Percentiles rank a stretch among this genome's conserved stretches.
phyloP scores from a whole-genome alignment of 2,888 invertebrate genomes.

The Ommatoiulus sabulosus region DNA sequence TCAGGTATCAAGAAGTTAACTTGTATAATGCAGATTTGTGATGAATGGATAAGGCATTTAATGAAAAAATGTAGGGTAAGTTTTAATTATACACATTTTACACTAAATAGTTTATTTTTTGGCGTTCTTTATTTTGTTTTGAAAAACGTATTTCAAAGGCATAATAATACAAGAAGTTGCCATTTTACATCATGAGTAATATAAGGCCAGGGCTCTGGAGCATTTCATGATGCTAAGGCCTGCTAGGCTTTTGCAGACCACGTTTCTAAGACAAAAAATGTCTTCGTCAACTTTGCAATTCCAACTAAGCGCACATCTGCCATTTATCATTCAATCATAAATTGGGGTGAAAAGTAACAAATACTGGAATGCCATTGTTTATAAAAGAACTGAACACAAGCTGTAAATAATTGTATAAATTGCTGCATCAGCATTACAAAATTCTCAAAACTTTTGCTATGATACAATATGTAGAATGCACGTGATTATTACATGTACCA shows the following conservation, averaged over 20 bases:
- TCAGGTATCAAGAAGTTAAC: not conserved
- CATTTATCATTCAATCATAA: not conserved
- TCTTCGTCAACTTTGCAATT: not conserved
- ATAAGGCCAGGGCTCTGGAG: not conserved
- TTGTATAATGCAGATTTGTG: not conserved
- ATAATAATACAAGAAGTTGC: not conserved
- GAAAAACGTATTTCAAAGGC: conserved; percentile 10
- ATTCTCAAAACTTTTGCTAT: not conserved
- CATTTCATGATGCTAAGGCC: not conserved
- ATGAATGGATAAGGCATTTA: not conserved
- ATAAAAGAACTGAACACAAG: not conserved
- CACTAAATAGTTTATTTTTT: not conserved
- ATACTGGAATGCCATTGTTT: conserved; percentile 25
- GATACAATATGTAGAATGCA: not conserved
- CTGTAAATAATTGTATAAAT: conserved; percentile 22
- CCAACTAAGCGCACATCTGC: not conserved
- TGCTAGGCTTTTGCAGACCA: not conserved
- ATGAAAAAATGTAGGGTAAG: not conserved
- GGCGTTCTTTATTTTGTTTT: not conserved
- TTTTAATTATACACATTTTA: not conserved
- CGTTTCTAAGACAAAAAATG: not conserved
- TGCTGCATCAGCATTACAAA: not conserved
- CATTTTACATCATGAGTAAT: not conserved
- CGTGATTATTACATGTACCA: not conserved
- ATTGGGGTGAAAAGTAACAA: not conserved